Base-by-base conservation (phyloP, 2,888 invertebrate genomes). In the Zonitis immaculata region DNA sequence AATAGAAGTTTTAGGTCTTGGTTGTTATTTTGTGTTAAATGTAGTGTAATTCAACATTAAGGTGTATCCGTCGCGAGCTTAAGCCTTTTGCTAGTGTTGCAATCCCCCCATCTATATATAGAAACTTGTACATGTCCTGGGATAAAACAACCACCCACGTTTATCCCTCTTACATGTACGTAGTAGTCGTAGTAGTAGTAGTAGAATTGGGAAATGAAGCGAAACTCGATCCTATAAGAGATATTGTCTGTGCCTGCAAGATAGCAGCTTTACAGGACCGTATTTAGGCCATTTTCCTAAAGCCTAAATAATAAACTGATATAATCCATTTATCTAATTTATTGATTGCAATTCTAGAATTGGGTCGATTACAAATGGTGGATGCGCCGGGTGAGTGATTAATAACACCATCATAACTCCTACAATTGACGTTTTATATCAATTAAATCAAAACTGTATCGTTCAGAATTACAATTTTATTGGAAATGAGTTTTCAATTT, bases 1-100 rank as follows among this genome's bases (percentile, higher is more conserved):
- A 72, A 72, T 74, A 76, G 76, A 75, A 76, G 75, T 73, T 18
- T 76, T 75, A 76, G 77, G 64, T 76, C 22, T 22, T 79, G 80
- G 80, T 69, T 68, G 73, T 76, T 76, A 75, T 76, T 22, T 74
- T 70, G 66, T 68, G 75, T 75, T 76, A 76, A 76, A 76, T 76
- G 76, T 74, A 75, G 74, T 75, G 75, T 74, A 73, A n/a, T n/a
- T n/a, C 66, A 62, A 53, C 35, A 22, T 4, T 47, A 73, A 74
- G 73, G 74, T 72, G 73, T 72, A 73, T 73, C 67, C 72, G n/a
- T n/a, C n/a, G 68, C 65, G 69, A 68, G 69, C n/a, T 69, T 74
- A 74, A 74, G 73, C 74, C 74, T 71, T 73, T 72, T 69, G 73
- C 72, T 70, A 61, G 68, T 67, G 69, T 68, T 70, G 70, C 72